Conservation (phyloP, 2,888 invertebrate species). For the Odiellus spinosus region DNA sequence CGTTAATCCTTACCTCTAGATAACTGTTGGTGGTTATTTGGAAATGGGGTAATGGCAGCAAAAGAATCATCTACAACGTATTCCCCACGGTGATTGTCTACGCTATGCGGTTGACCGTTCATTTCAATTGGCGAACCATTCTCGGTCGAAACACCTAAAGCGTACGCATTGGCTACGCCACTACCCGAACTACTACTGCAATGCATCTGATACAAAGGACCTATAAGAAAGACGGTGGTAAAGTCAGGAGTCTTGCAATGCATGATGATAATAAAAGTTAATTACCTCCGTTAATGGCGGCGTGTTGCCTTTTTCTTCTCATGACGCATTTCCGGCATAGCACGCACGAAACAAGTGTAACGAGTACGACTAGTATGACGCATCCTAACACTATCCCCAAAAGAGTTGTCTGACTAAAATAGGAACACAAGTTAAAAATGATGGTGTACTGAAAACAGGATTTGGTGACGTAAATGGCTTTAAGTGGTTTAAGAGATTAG, state of each 20-base stretch:
- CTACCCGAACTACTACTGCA: conserved; percentile 27
- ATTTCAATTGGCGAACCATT: no score
- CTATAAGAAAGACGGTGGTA: no score
- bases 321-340: conserved; percentile 29
- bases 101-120: no score
- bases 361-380: conserved; percentile 25
- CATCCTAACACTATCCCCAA: conserved; percentile 29
- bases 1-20: no score
- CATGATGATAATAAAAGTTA: no score
- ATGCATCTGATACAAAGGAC: conserved; percentile 27
- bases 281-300: conserved; percentile 20
- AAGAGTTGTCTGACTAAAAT: conserved; percentile 26
- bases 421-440: no score
- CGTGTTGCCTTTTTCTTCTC: conserved; percentile 25
- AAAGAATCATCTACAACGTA: no score
- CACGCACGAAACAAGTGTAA: conserved; percentile 27
- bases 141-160: conserved; percentile 16
- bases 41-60: no score
- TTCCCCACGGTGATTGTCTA: no score
- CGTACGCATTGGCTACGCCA: conserved; percentile 28
- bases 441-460: not conserved
- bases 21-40: no score
- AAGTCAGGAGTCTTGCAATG: no score
- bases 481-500: not conserved
- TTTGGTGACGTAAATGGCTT: not conserved